phyloP scores from a whole-genome alignment of 2,797 vertebrate genomes.

The Rachycentron canadum region DNA sequence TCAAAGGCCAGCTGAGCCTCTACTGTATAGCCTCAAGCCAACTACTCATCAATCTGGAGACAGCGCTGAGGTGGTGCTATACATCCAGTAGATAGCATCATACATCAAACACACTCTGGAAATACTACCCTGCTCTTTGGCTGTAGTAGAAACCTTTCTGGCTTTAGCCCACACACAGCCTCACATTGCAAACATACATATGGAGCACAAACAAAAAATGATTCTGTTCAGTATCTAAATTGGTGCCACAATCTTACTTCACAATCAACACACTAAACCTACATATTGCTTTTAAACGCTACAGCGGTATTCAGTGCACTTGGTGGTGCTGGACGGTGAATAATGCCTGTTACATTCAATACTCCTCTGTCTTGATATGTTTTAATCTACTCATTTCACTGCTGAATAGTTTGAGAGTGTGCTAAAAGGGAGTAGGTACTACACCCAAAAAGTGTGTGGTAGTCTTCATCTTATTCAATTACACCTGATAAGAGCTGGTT shows the following conservation, averaged over 20 bases:
- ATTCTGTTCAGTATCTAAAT: constrained; percentile 26
- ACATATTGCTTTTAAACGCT: constrained; percentile 24
- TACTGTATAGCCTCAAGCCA: constrained; percentile 65
- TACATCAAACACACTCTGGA: constrained; percentile 76
- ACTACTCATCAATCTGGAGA: constrained; percentile 72
- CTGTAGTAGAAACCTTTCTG: constrained; percentile 45
- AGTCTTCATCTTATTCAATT: constrained; percentile 41
- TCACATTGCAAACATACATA: constrained; percentile 47
- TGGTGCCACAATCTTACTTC: constrained; percentile 7
- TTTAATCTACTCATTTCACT: constrained; percentile 48
- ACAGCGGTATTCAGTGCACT: constrained; percentile 13
- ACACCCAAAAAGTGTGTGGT: constrained; percentile 40
- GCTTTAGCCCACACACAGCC: constrained; percentile 59
- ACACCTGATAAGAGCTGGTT: constrained; percentile 56
- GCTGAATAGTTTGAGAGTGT: constrained; percentile 34
- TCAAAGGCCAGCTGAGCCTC: constrained; percentile 65
- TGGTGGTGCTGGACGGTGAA: constrained; percentile 12
- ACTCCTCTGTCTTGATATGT: constrained; percentile 10
- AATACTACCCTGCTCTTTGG: constrained; percentile 51
- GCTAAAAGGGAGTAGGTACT: constrained; percentile 40
- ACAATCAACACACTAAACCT: constrained; percentile 9
- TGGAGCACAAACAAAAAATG: constrained; percentile 46
- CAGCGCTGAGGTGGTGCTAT: constrained; percentile 68
- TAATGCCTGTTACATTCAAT: constrained; percentile 39
- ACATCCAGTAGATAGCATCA: constrained; percentile 77